phyloP scores from a whole-genome alignment of 2,888 invertebrate species.

The Sphaerophoria rueppellii region DNA sequence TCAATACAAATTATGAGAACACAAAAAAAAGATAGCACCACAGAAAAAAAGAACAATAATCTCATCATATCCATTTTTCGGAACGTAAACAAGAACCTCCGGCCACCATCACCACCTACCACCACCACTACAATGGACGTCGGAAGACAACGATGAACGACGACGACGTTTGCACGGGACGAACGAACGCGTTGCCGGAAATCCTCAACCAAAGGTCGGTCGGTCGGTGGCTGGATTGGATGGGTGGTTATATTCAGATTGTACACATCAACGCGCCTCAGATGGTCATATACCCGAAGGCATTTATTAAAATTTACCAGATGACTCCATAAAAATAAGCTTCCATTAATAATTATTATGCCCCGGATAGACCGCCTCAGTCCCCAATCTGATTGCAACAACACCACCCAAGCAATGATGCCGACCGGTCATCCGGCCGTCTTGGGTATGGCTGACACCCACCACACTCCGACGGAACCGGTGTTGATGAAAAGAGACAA shows the following conservation, averaged over 20 bases:
- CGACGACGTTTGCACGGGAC: not conserved
- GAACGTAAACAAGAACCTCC: conserved; percentile 26
- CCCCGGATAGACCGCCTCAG: conserved; percentile 19
- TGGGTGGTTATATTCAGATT: conserved; percentile 14
- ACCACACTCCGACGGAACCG: too few species aligned
- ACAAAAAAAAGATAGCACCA: not conserved
- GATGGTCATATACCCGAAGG: conserved; percentile 47
- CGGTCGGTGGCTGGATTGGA: not conserved
- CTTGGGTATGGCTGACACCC: not conserved
- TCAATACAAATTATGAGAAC: conserved; percentile 14
- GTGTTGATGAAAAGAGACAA: conserved; percentile 39
- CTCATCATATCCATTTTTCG: conserved; percentile 12
- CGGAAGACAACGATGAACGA: too few species aligned
- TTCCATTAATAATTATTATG: conserved; percentile 67
- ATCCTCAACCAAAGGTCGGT: conserved; percentile 13
- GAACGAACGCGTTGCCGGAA: not conserved
- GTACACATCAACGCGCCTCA: conserved; percentile 46
- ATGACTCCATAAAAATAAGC: conserved; percentile 62
- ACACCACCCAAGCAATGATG: conserved; percentile 26
- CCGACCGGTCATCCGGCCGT: not conserved
- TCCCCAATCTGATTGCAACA: not conserved
- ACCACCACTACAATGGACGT: too few species aligned
- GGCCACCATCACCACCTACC: not conserved
- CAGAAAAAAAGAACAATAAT: conserved; percentile 9
- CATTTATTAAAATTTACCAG: conserved; percentile 69